Conservation (phyloP, 2,888 invertebrate species). For the Cryptocephalus primarius region DNA sequence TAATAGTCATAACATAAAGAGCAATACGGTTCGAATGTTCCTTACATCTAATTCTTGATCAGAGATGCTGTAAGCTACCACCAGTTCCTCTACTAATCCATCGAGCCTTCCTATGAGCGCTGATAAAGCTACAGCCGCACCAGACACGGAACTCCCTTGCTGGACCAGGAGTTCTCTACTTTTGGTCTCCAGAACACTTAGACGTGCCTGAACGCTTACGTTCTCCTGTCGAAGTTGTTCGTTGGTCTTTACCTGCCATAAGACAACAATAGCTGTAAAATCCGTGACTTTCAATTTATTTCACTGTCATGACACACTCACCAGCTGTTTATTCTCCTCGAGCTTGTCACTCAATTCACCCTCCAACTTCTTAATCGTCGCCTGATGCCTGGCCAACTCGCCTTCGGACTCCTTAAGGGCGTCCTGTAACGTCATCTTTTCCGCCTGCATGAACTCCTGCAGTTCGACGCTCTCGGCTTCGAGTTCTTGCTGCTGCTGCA, state of each 20-base stretch:
- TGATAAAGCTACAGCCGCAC: conserved; percentile 56
- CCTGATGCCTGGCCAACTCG: conserved; percentile 39
- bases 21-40: neutral
- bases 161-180: conserved; percentile 53
- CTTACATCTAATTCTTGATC: conserved; percentile 60
- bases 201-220: conserved; percentile 52
- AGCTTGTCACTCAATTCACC: conserved; percentile 51
- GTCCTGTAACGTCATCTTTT: conserved; percentile 70
- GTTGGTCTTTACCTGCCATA: conserved; percentile 45
- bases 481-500: conserved; percentile 65
- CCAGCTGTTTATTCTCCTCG: conserved; percentile 68
- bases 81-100: conserved; percentile 59
- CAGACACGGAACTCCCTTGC: conserved; percentile 59
- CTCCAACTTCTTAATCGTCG: conserved; percentile 38
- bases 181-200: conserved; percentile 50
- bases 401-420: conserved; percentile 67
- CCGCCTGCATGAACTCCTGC: conserved; percentile 80
- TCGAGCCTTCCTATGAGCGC: conserved; percentile 59
- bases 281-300: too few species aligned
- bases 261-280: neutral
- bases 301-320: conserved; percentile 2
- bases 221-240: conserved; percentile 69
- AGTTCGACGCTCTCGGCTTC: conserved; percentile 74
- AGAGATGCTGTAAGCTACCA: conserved; percentile 63
- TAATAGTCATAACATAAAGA: too few species aligned